These are phyloP conservation scores for Leucoraja erinaceus DNA, from an alignment of 2,113 vertebrate species.

Conservation along the genomic window DNA sequence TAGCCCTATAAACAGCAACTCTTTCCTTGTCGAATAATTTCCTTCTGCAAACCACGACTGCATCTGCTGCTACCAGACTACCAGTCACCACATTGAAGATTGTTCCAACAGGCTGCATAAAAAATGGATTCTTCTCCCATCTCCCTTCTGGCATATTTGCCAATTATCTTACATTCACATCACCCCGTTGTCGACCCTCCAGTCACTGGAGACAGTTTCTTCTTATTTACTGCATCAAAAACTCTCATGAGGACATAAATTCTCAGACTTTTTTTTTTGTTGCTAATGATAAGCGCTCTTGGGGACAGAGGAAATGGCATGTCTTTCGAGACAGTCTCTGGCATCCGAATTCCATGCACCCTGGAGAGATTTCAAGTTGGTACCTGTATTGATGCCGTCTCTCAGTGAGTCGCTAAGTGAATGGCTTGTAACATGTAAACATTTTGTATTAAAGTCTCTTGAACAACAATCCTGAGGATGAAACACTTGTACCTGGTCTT, in stretches of 20 bases:
- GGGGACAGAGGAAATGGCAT: neutral
- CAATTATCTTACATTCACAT: neutral
- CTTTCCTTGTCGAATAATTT: neutral
- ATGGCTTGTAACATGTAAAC: neutral
- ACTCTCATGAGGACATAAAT: neutral
- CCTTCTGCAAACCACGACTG: neutral
- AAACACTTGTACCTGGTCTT: neutral
- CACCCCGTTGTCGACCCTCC: neutral
- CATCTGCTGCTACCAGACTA: neutral
- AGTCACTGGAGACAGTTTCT: neutral
- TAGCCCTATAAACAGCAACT: neutral
- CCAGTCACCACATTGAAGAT: neutral
- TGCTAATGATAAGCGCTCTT: neutral
- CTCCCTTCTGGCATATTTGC: neutral
- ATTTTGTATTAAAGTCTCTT: neutral
- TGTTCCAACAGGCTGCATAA: neutral
- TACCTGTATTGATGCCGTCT: neutral
- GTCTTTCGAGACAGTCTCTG: neutral
- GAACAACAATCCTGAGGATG: neutral
- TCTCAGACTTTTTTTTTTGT: neutral
- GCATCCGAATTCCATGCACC: neutral
- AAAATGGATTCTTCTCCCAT: neutral
- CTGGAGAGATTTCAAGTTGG: neutral
- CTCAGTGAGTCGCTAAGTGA: neutral
- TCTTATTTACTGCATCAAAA: neutral